Conservation (phyloP, 2,888 invertebrate species). For the Amphipoea lucens region DNA sequence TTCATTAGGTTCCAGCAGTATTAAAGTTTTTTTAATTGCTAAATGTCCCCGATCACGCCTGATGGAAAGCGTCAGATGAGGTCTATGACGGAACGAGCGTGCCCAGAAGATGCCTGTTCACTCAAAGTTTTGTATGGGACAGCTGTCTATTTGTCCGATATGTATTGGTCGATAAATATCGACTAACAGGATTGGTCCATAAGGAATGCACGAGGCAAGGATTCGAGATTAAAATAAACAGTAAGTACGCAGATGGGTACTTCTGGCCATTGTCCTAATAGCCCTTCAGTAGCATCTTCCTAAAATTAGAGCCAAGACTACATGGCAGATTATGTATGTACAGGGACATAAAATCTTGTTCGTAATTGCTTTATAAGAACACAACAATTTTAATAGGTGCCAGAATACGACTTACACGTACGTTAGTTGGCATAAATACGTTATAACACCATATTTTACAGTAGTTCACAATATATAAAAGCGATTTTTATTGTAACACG, state of each 20-base stretch:
- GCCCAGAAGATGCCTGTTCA: too few species aligned
- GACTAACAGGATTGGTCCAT: accelerated
- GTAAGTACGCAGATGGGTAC: not conserved
- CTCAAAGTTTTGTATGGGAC: not conserved
- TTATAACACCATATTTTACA: not conserved
- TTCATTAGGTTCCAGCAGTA: not conserved
- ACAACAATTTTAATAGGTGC: slow-evolving; percentile 25
- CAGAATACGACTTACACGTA: not conserved
- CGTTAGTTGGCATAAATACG: not conserved
- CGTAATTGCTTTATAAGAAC: slow-evolving; percentile 2
- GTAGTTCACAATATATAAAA: slow-evolving; percentile 1
- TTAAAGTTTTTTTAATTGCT: too few species aligned
- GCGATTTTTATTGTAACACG: not conserved
- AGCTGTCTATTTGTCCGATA: not conserved
- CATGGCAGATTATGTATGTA: not conserved
- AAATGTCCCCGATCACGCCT: too few species aligned
- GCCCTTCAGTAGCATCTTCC: not conserved
- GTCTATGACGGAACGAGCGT: too few species aligned
- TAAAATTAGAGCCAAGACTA: slow-evolving; percentile 26
- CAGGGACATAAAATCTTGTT: slow-evolving; percentile 29
- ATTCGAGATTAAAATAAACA: slow-evolving; percentile 9
- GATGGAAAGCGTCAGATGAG: too few species aligned
- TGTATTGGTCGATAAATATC: not conserved
- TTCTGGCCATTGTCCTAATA: slow-evolving; percentile 46
- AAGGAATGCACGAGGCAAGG: not conserved